A percentile compares a stretch with the other conserved stretches of the same genome.
Evolutionary conservation across 2,113 vertebrate species (phyloP).

Genomic region (Ascaphus truei): DNA sequence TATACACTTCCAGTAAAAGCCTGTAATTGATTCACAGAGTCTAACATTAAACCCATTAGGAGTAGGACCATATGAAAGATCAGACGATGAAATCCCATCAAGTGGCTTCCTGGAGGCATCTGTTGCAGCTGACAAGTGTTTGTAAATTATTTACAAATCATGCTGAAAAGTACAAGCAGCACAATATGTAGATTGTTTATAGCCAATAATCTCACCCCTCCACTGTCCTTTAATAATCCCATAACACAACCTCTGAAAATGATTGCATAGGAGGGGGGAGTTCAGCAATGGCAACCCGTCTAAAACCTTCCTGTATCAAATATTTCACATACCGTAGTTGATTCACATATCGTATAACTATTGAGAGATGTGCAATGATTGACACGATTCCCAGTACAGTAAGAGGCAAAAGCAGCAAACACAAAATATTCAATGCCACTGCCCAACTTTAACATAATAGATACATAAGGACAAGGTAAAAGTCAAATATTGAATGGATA

Average conservation of each 20-base stretch:
- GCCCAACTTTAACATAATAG: no score
- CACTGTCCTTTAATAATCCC: background rate
- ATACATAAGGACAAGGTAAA: no score
- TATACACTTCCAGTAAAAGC: conserved; percentile 25
- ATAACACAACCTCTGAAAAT: background rate
- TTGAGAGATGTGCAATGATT: no score
- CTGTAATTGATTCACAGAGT: conserved; percentile 28
- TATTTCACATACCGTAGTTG: no score
- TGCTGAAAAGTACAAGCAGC: background rate
- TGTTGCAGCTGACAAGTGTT: conserved; percentile 26
- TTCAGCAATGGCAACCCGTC: no score
- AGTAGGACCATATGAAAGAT: background rate
- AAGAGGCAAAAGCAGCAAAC: no score
- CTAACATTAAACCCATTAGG: conserved; percentile 30
- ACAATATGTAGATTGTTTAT: background rate
- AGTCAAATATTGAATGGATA: no score
- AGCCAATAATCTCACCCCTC: background rate
- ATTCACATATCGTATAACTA: no score
- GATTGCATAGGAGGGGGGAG: background rate
- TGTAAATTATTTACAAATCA: conserved; percentile 26
- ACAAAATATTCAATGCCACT: no score
- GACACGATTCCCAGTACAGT: no score
- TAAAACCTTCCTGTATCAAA: no score
- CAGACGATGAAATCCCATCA: conserved; percentile 1
- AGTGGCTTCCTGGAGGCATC: conserved; percentile 17